Evolutionary conservation across 92 coral and sea anemone species (phyloP), one percentile per base, ranked within the genome.

Genomic region (Porites evermanni): DNA sequence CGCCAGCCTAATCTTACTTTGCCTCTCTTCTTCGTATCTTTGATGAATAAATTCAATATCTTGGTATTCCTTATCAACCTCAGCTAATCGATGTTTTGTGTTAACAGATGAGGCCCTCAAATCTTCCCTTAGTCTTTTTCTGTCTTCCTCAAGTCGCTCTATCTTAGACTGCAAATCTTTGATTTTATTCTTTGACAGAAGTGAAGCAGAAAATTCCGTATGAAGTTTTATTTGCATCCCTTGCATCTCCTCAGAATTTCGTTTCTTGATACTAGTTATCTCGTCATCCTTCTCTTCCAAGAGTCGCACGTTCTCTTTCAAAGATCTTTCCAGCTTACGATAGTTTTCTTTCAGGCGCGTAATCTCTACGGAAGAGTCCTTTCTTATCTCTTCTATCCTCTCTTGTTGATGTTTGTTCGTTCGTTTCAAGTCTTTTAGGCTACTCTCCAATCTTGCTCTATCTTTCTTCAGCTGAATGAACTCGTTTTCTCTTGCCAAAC

Each of bases 11-110:
- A 79, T 81, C 83, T 90, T 94, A 17, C 87, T 79, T 29, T 86
- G 85, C 74, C 91, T 91, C 75, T 94, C 98, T 32, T 93, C 94
- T 88, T 94, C 98, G 58, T 74, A 88, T 67, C 89, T 87, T 70
- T 85, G 88, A 56, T 96, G 91, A 53, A 90, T 77, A 50, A 81
- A 77, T n/a, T 92, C 88, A 12, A 86, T 79, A 79, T 94, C 96
- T 60, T 86, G 81, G 76, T 89, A 77, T 14, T 63, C 77, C 29
- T 69, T 79, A 12, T 90, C 92, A 20, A 75, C 53, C 64, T 44
- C 87, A 53, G 86, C 67, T 76, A 74, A 64, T 64, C 86, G 64
- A 51, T 90, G 91, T 75, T 84, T 90, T n/a, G 60, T 86, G 63
- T 74, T 80, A 7, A 61, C 70, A 23, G 71, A 67, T 38, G 83